Base-by-base conservation (phyloP, 2,797 vertebrate species). In the Paratrypauchen microcephalus region DNA sequence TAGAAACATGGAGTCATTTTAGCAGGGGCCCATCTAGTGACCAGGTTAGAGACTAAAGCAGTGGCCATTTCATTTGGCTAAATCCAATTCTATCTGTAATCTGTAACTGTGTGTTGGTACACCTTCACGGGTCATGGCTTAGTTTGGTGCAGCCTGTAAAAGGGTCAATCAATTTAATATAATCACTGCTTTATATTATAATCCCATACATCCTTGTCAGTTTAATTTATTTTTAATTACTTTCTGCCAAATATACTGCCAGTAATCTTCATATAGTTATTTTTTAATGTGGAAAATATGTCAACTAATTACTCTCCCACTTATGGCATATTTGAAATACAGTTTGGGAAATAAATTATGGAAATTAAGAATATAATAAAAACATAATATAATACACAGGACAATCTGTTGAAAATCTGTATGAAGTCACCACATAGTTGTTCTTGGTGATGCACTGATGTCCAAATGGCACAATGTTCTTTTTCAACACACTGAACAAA, bases 191-290 rank as follows among this genome's bases (percentile, higher is more conserved):
- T 52, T 19, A 52, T 52, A 52, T n/a, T 52, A 52, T 52, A 52
- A 52, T 52, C 48, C 48, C 48, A 52, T 52, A 52, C 48, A 52
- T 52, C 48, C 48, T 52, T 52, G 48, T 52, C 48, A 52, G 18
- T n/a, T 52, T 6, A 18, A 52, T 52, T 18, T n/a, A 52, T 52
- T 52, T 52, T 52, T 52, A 52, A 52, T 52, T 52, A 52, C 16
- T 52, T 52, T 52, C 16, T 52, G 16, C n/a, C 6, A 52, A 52
- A 19, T n/a, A 50, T n/a, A 64, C 48, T 18, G 48, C 48, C 48
- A 52, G 48, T 52, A 52, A 52, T 52, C 48, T 16, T 52, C 48
- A 19, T 52, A 19, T n/a, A 6, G 48, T n/a, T 16, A 7, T 18
- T 52, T 52, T 19, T 52, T 18, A 2, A 52, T n/a, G 5, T 50